Evolutionary conservation across 1,140 invertebrate species (phyloP).

Genomic region (Drosophila pectinifera): DNA sequence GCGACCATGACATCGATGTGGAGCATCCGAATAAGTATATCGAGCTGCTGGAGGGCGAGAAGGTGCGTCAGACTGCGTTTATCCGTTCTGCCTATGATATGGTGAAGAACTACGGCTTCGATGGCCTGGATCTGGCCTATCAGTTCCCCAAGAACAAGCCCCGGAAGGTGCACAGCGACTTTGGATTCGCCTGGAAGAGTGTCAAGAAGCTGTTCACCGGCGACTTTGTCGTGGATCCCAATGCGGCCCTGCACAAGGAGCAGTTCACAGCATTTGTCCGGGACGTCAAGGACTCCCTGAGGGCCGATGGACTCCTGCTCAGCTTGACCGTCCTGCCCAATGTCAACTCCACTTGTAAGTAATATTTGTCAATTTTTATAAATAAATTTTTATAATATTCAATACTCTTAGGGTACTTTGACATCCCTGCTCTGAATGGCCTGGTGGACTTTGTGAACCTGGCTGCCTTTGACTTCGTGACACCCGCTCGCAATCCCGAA

Average conservation of each 20-base stretch:
- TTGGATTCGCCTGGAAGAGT: conserved; percentile 89
- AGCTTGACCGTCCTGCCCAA: conserved; percentile 91
- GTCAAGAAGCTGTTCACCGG: conserved; percentile 91
- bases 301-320: conserved; percentile 88
- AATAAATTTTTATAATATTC: too few species aligned
- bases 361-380: neutral
- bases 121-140: conserved; percentile 94
- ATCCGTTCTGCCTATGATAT: conserved; percentile 89
- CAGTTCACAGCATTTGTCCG: conserved; percentile 91
- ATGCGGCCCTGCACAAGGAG: conserved; percentile 90
- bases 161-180: conserved; percentile 89
- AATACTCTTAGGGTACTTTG: conserved; percentile 89
- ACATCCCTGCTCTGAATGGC: conserved; percentile 89
- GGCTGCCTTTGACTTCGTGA: conserved; percentile 92
- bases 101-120: conserved; percentile 91
- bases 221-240: conserved; percentile 89
- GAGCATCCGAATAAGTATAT: conserved; percentile 82
- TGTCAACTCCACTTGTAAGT: conserved; percentile 90
- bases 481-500: conserved; percentile 89
- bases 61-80: conserved; percentile 89
- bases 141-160: conserved; percentile 92
- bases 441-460: conserved; percentile 93
- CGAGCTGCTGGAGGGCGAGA: conserved; percentile 88
- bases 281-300: conserved; percentile 89
- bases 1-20: conserved; percentile 88